A percentile compares a stretch with the other conserved stretches of the same genome.
These are phyloP conservation scores for Eilema sororculum DNA, from an alignment of 2,888 invertebrate species.

Conservation along the genomic window DNA sequence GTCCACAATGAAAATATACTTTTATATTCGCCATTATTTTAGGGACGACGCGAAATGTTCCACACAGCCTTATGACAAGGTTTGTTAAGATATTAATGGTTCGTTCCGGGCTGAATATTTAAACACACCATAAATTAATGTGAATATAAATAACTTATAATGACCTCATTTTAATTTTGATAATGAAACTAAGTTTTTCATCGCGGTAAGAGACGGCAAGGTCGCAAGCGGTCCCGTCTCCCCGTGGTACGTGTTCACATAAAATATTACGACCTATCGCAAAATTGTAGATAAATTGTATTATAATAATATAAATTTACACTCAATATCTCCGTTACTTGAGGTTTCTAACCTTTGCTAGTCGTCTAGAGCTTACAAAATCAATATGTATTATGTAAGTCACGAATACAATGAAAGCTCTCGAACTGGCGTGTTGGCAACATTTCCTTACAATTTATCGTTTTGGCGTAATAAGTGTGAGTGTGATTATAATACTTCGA, in stretches of 20 bases:
- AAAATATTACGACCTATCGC: slow-evolving; percentile 32
- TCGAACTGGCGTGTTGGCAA: slow-evolving; percentile 28
- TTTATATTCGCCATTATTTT: slow-evolving; percentile 40
- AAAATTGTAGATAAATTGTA: slow-evolving; percentile 28
- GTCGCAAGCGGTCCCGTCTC: slow-evolving; percentile 58
- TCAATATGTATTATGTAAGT: slow-evolving; percentile 40
- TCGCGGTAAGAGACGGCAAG: slow-evolving; percentile 50
- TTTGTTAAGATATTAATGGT: slow-evolving; percentile 33
- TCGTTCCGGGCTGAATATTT: slow-evolving; percentile 24
- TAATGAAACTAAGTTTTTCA: slow-evolving; percentile 55
- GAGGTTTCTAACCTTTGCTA: slow-evolving; percentile 1
- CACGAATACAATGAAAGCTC: slow-evolving; percentile 28
- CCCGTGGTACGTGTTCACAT: slow-evolving; percentile 57
- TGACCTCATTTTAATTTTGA: slow-evolving; percentile 51
- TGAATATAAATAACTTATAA: slow-evolving; percentile 42
- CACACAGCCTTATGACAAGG: slow-evolving; percentile 42
- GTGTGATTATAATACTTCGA: slow-evolving; percentile 23
- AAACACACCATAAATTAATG: slow-evolving; percentile 33
- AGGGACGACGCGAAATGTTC: slow-evolving; percentile 22
- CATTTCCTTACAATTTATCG: slow-evolving; percentile 37
- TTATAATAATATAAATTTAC: slow-evolving; percentile 35
- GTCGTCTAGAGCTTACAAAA: slow-evolving; percentile 16
- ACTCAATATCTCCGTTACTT: slow-evolving; percentile 18
- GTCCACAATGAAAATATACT: slow-evolving; percentile 43
- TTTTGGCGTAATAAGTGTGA: slow-evolving; percentile 36